Percentiles rank a stretch among this genome's conserved stretches.
Evolutionary conservation across 2,113 vertebrate species (phyloP).

Genomic region (Falcunculus frontatus): DNA sequence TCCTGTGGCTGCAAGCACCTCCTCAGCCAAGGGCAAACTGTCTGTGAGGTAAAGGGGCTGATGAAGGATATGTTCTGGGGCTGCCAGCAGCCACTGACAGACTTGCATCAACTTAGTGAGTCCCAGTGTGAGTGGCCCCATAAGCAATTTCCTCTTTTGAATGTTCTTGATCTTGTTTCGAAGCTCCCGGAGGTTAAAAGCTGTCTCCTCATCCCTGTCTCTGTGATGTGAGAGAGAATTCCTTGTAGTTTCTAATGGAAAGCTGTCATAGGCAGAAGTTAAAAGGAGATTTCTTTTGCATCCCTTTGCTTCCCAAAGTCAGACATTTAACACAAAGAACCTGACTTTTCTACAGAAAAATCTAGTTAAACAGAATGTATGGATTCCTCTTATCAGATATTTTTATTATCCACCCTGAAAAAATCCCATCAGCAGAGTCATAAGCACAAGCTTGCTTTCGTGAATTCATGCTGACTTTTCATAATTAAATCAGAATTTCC

Average conservation of each 20-base stretch:
- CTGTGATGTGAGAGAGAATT: not conserved
- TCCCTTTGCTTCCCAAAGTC: not conserved
- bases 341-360: not conserved
- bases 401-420: not conserved
- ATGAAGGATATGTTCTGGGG: not conserved
- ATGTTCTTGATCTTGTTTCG: not conserved
- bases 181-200: not conserved
- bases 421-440: conserved; percentile 6
- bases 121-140: not conserved
- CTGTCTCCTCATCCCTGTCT: not conserved
- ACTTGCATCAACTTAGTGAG: not conserved
- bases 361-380: conserved; percentile 11
- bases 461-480: conserved; percentile 40
- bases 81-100: not conserved
- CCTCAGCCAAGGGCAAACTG: not conserved
- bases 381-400: not conserved
- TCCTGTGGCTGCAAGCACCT: not conserved
- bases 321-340: not conserved
- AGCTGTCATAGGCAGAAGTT: not conserved
- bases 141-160: not conserved
- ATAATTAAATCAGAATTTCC: conserved; percentile 51
- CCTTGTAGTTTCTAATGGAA: not conserved
- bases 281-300: conserved; percentile 29
- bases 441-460: conserved; percentile 1
- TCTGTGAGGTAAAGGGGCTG: rapidly evolving